These are phyloP conservation scores for Ondatra zibethicus DNA, from an alignment of 2,113 vertebrate genomes.

Conservation along the genomic window DNA sequence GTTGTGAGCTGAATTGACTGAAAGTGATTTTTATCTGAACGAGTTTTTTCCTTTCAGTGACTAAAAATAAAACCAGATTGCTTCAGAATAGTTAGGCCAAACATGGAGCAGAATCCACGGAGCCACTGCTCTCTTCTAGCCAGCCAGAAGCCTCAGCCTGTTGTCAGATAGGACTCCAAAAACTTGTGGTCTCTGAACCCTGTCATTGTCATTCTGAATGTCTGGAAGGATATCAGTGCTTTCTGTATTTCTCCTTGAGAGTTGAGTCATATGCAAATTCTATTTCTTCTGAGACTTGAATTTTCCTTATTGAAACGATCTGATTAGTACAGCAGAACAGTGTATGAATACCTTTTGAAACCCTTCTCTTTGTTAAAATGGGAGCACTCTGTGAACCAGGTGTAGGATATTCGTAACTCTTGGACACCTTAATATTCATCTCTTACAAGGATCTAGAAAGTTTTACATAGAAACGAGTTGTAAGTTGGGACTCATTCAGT, in stretches of 20 bases:
- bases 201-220: neutral
- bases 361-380: neutral
- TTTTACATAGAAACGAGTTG: neutral
- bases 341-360: neutral
- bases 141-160: neutral
- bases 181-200: neutral
- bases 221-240: neutral
- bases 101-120: neutral
- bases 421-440: neutral
- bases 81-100: constrained; percentile 16
- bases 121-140: neutral
- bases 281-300: constrained; percentile 17
- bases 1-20: constrained; percentile 45
- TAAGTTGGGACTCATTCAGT: neutral
- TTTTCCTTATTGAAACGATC: neutral
- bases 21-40: neutral
- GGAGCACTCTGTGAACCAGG: neutral
- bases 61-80: constrained; percentile 53
- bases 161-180: neutral
- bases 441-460: neutral
- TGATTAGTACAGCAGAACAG: neutral
- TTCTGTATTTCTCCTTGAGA: constrained; percentile 38
- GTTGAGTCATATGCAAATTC: constrained; percentile 38
- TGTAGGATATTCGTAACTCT: neutral
- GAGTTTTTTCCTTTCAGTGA: constrained; percentile 51